These are phyloP conservation scores for Dicrostonyx torquatus DNA, from an alignment of 2,797 vertebrate genomes.

Conservation along the genomic window DNA sequence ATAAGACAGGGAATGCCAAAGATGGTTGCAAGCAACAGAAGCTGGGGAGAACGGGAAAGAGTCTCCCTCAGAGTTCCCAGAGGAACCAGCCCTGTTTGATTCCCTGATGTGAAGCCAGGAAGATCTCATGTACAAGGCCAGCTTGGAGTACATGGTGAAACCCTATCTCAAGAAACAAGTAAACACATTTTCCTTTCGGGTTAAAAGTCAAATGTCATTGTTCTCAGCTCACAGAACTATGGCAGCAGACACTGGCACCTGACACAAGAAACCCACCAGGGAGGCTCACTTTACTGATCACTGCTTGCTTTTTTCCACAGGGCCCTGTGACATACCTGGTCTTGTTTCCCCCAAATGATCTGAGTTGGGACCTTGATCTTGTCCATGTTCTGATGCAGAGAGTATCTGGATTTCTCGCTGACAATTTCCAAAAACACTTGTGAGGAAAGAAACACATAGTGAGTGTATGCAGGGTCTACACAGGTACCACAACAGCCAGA, in stretches of 20 bases:
- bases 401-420: conserved; percentile 90
- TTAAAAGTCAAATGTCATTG: not conserved
- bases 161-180: not conserved
- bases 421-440: conserved; percentile 93
- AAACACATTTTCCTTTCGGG: not conserved
- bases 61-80: not conserved
- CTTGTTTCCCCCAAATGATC: conserved; percentile 97
- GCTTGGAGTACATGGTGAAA: not conserved
- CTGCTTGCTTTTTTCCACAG: not conserved
- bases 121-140: not conserved
- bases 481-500: rapidly evolving
- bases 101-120: not conserved
- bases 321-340: conserved; percentile 89
- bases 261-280: not conserved
- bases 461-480: rapidly evolving
- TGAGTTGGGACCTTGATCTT: conserved; percentile 92
- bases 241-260: not conserved
- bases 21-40: not conserved
- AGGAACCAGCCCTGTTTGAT: not conserved
- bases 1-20: not conserved
- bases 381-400: conserved; percentile 91
- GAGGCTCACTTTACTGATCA: not conserved
- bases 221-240: not conserved
- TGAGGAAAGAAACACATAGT: conserved; percentile 68
- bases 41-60: rapidly evolving